A percentile compares a stretch with the other conserved stretches of the same genome.
These are phyloP conservation scores for Diarsia dahlii DNA, from an alignment of 2,888 invertebrate species.

Conservation along the genomic window DNA sequence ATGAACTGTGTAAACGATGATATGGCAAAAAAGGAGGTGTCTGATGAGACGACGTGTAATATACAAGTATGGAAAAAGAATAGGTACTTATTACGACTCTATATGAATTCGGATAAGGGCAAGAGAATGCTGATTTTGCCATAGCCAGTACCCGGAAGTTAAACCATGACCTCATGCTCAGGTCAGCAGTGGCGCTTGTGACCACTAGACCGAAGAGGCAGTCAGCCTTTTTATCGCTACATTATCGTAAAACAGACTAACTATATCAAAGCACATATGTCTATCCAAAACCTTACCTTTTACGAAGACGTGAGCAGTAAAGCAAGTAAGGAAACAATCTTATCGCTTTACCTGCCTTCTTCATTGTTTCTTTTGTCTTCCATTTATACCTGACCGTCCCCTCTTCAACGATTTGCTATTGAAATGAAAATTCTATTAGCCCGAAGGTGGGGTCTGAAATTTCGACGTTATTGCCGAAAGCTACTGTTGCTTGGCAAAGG, in stretches of 20 bases:
- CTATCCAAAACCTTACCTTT: conserved; percentile 42
- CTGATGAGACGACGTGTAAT: too few species aligned
- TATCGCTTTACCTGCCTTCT: conserved; percentile 54
- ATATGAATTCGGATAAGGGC: too few species aligned
- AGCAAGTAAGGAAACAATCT: conserved; percentile 56
- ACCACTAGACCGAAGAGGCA: too few species aligned
- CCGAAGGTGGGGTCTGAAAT: conserved; percentile 71
- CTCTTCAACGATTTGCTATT: conserved; percentile 74
- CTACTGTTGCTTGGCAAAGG: conserved; percentile 71
- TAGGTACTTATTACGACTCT: too few species aligned
- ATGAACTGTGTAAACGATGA: too few species aligned
- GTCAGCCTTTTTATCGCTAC: conserved; percentile 13
- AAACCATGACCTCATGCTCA: too few species aligned
- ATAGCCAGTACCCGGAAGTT: too few species aligned
- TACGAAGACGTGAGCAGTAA: conserved; percentile 50
- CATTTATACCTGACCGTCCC: conserved; percentile 59
- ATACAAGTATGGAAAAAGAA: too few species aligned
- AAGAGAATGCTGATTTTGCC: too few species aligned
- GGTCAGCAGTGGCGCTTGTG: too few species aligned
- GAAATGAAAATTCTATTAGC: conserved; percentile 83
- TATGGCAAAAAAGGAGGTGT: too few species aligned
- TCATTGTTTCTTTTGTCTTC: conserved; percentile 62
- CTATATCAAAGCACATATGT: conserved; percentile 37
- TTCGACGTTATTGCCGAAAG: conserved; percentile 75
- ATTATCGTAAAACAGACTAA: conserved; percentile 12